phyloP scores from a whole-genome alignment of 1,140 invertebrate species.

The Oreohelix idahoensis region DNA sequence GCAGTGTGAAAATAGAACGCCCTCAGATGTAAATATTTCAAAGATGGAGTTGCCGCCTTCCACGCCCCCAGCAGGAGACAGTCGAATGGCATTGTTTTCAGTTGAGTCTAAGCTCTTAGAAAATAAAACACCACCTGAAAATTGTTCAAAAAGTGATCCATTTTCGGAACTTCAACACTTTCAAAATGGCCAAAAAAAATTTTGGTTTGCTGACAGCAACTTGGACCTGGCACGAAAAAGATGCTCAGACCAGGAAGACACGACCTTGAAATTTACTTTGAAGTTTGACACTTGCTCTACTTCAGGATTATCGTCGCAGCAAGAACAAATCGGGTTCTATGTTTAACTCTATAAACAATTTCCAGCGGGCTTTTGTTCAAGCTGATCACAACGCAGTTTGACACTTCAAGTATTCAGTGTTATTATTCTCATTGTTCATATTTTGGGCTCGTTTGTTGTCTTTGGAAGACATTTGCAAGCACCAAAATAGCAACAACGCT shows the following conservation, averaged over 20 bases:
- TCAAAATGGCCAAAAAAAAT: conserved; percentile 5
- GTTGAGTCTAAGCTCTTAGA: too few species aligned
- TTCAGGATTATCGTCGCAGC: background rate
- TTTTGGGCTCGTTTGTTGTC: too few species aligned
- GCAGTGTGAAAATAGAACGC: background rate
- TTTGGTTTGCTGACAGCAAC: conserved; percentile 9
- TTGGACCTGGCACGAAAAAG: background rate
- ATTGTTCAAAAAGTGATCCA: background rate
- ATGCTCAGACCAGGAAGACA: background rate
- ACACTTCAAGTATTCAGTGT: too few species aligned
- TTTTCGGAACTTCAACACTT: background rate
- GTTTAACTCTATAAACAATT: conserved; percentile 2
- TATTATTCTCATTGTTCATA: too few species aligned
- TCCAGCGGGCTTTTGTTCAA: background rate
- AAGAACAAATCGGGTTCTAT: conserved; percentile 36
- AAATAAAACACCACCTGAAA: background rate
- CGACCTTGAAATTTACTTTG: conserved; percentile 26
- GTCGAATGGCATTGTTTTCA: background rate
- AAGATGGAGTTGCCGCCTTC: background rate
- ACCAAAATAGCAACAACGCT: too few species aligned
- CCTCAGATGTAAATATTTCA: background rate
- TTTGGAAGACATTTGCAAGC: too few species aligned
- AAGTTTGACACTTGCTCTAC: conserved; percentile 27
- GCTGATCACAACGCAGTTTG: background rate
- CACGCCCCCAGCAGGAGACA: background rate